A percentile compares a stretch with the other conserved stretches of the same genome.
Evolutionary conservation across 2,797 vertebrate species (phyloP).

Genomic region (Apogon hyalosoma): DNA sequence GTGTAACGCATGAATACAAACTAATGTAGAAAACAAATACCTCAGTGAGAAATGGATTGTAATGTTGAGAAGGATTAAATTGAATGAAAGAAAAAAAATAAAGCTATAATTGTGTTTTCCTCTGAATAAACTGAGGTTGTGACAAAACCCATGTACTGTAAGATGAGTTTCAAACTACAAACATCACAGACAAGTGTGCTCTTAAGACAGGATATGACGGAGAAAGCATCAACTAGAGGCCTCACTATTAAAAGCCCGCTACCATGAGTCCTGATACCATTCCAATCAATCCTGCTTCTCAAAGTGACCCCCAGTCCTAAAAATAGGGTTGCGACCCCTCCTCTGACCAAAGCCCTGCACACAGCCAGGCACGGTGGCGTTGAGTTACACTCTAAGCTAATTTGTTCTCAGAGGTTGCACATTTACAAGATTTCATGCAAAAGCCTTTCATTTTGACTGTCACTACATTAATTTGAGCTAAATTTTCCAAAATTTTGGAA

Average conservation of each 20-base stretch:
- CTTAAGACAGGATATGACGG: constrained; percentile 22
- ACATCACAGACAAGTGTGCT: constrained; percentile 25
- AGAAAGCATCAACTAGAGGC: constrained; percentile 27
- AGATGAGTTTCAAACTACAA: not conserved
- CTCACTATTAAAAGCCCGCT: constrained; percentile 73
- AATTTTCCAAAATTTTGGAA: not conserved
- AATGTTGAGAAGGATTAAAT: not conserved
- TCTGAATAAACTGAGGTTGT: not conserved
- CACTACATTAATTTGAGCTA: not conserved
- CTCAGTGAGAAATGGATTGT: too few species aligned
- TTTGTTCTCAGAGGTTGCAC: not conserved
- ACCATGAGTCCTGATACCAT: constrained; percentile 65
- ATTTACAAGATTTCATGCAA: too few species aligned
- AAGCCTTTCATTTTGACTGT: too few species aligned
- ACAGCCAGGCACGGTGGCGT: constrained; percentile 18
- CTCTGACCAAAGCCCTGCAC: constrained; percentile 18
- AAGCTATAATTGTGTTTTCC: not conserved
- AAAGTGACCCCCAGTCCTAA: constrained; percentile 75
- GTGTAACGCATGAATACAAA: too few species aligned
- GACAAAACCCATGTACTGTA: not conserved
- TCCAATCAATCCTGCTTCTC: constrained; percentile 72
- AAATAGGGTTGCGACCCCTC: constrained; percentile 67
- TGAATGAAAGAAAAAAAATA: not conserved
- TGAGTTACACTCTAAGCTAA: not conserved
- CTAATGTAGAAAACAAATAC: too few species aligned